Percentiles rank a stretch among this genome's conserved stretches.
phyloP scores from a whole-genome alignment of 2,888 invertebrate genomes.

The Andrena trimmerana region DNA sequence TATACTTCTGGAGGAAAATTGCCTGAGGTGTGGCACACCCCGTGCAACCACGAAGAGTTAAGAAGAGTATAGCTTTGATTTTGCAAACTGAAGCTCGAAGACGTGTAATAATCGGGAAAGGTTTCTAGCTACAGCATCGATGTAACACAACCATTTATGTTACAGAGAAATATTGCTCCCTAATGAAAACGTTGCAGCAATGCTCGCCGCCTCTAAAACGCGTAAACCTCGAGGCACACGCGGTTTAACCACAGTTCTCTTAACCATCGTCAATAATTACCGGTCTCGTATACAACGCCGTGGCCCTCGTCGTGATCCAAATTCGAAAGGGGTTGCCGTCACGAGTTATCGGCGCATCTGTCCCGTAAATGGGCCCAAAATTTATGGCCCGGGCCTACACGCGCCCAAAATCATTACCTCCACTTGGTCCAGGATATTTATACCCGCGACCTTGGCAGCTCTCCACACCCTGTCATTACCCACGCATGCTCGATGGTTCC shows the following conservation, averaged over 20 bases:
- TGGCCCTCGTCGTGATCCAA: slow-evolving; percentile 40
- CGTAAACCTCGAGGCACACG: slow-evolving; percentile 35
- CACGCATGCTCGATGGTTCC: slow-evolving; percentile 57
- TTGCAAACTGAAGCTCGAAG: not conserved
- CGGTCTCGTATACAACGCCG: slow-evolving; percentile 54
- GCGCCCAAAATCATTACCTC: slow-evolving; percentile 80
- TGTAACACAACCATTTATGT: not conserved
- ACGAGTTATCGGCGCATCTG: slow-evolving; percentile 82
- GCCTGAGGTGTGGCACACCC: too few species aligned
- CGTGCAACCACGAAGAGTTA: too few species aligned
- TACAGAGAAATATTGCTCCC: not conserved
- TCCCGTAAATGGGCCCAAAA: slow-evolving; percentile 81
- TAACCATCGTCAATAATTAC: slow-evolving; percentile 68
- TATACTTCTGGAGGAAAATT: too few species aligned
- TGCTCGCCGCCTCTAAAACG: not conserved
- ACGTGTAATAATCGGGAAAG: not conserved
- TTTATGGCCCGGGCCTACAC: slow-evolving; percentile 80
- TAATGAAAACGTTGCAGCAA: slow-evolving; percentile 42
- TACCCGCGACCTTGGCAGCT: slow-evolving; percentile 69
- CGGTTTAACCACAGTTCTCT: slow-evolving; percentile 57
- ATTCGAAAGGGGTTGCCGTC: slow-evolving; percentile 67
- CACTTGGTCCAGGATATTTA: slow-evolving; percentile 69
- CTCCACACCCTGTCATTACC: slow-evolving; percentile 73
- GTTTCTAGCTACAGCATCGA: not conserved
- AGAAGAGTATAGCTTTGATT: too few species aligned